A percentile compares a stretch with the other conserved stretches of the same genome.
These are phyloP conservation scores for Planiliza haematocheilus DNA, from an alignment of 2,113 vertebrate genomes.

Conservation along the genomic window DNA sequence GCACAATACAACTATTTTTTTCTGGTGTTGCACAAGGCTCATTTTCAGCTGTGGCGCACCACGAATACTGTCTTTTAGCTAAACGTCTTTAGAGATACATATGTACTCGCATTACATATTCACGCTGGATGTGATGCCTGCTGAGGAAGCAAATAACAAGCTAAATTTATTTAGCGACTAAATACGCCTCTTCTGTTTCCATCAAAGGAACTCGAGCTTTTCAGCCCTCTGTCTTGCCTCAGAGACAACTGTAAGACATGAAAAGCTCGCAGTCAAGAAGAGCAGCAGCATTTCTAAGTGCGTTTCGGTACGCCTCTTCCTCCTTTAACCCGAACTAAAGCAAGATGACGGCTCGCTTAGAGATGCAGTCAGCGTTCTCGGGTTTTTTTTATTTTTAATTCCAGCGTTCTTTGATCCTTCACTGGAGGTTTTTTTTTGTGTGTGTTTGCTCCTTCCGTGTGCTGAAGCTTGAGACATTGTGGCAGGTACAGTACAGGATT, in stretches of 20 bases:
- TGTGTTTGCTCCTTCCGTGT: constrained; percentile 3
- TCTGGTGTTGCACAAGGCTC: too few relatives aligned
- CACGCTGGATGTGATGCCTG: neutral
- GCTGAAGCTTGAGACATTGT: constrained; percentile 5
- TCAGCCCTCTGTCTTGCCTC: constrained; percentile 32
- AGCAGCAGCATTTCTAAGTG: constrained; percentile 33
- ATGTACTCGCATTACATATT: neutral
- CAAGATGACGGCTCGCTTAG: constrained; percentile 61
- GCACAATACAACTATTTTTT: neutral
- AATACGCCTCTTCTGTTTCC: constrained; percentile 38
- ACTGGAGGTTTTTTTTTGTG: constrained; percentile 21
- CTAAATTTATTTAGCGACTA: constrained; percentile 36
- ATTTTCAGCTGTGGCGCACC: too few relatives aligned
- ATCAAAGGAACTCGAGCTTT: constrained; percentile 48
- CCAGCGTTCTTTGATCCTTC: constrained; percentile 54
- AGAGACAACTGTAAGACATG: constrained; percentile 57
- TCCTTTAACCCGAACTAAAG: constrained; percentile 61
- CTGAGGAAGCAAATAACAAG: constrained; percentile 25
- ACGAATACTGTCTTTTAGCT: too few relatives aligned
- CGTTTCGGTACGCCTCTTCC: constrained; percentile 33
- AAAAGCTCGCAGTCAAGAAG: constrained; percentile 51
- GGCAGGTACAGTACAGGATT: constrained; percentile 18
- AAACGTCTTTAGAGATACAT: neutral
- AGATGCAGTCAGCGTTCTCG: constrained; percentile 36
- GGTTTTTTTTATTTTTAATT: constrained; percentile 36